Base-by-base conservation (phyloP, 2,797 vertebrate genomes). In the Sebastolobus altivelis region DNA sequence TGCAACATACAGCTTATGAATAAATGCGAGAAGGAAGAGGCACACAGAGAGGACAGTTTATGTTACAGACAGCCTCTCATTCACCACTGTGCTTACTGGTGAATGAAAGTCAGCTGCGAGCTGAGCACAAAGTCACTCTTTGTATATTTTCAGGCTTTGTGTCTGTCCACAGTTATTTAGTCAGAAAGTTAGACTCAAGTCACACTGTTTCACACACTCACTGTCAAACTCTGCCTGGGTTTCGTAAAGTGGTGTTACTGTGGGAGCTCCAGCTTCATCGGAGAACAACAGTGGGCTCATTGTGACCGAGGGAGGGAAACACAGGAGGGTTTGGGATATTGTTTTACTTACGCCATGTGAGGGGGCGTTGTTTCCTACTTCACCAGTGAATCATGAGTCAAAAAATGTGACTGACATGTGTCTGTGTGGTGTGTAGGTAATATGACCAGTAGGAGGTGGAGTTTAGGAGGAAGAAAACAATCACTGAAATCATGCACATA, bases 231-330 rank as follows among this genome's bases (percentile, higher is more conserved):
- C 38, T 46, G 81, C 56, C 86, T 80, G 84, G 6, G 67, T 73
- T 27, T 77, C 71, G 43, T 60, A 10, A 67, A 69, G 75, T 55
- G 70, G 43, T 33, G 18, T 77, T 72, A 20, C 56, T 83, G 56
- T 72, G 55, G 31, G 69, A 81, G 61, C 70, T 67, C 11, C 65
- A 22, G 66, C 56, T 61, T 35, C 59, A 11, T 10, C 59, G 11
- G 59, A n/a, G 29, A 49, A 49, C 66, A 84, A 88, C 87, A 93
- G 69, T 82, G 60, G 81, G 55, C 62, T 84, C 80, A 79, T 88
- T 93, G 89, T 91, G 54, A 49, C 9, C 0, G 6, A 69, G 22
- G 71, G 65, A 72, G 66, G 71, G 77, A 76, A 78, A 81, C 3
- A 3, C 68, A 71, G 37, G 11, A 73, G 18, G 31, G 70, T 75